Percentiles rank a stretch among this genome's conserved stretches.
phyloP scores from a whole-genome alignment of 2,797 vertebrate species.

The Chrosomus eos region DNA sequence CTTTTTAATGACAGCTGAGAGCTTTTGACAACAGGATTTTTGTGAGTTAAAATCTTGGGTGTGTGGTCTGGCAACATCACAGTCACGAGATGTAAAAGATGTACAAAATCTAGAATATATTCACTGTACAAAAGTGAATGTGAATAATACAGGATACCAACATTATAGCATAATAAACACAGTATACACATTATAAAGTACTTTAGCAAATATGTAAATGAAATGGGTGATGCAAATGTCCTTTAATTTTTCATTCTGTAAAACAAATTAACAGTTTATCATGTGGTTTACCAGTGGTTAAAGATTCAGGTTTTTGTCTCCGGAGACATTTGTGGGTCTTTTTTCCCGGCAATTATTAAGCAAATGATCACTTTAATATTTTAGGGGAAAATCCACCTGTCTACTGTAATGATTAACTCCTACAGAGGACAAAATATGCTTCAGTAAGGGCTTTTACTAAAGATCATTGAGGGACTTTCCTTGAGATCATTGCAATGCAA shows the following conservation, averaged over 20 bases:
- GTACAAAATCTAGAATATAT: neutral
- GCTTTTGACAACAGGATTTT: too few species aligned
- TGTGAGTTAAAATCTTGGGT: neutral
- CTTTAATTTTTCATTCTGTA: neutral
- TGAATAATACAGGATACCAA: neutral
- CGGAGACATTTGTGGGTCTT: constrained; percentile 12
- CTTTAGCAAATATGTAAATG: neutral
- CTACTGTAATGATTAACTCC: constrained; percentile 34
- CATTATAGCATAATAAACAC: neutral
- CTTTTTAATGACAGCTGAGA: neutral
- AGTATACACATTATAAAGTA: neutral
- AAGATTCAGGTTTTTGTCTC: constrained; percentile 14
- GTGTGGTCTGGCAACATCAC: neutral
- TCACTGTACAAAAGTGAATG: neutral
- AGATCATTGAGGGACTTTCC: constrained; percentile 13
- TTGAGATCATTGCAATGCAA: neutral
- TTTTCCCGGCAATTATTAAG: neutral
- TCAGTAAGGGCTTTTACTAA: constrained; percentile 5
- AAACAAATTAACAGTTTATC: neutral
- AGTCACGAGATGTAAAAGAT: too few species aligned
- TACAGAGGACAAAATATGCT: neutral
- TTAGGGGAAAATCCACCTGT: constrained; percentile 18
- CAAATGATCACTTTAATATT: neutral
- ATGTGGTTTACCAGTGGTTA: constrained; percentile 1
- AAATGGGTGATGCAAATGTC: neutral